Evolutionary conservation across 2,797 vertebrate species (phyloP).

Genomic region (Xiphophorus birchmanni): DNA sequence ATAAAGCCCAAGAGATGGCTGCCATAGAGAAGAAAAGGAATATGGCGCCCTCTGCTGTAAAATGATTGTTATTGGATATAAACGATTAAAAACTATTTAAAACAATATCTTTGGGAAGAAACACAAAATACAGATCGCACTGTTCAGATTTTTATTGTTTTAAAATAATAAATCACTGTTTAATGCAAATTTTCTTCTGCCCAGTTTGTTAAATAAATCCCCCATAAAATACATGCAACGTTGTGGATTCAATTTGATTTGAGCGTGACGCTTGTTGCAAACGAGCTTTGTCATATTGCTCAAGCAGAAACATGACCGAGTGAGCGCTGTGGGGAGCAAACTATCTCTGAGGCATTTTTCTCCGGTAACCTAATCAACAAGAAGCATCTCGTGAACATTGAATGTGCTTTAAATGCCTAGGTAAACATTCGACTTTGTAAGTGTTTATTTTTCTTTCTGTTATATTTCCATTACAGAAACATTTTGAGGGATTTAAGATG

Average conservation of each 20-base stretch:
- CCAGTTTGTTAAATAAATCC: not conserved
- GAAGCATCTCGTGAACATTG: too few species aligned
- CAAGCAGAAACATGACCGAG: too few species aligned
- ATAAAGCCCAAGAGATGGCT: not conserved
- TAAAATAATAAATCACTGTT: not conserved
- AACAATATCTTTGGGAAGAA: not conserved
- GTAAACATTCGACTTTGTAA: too few species aligned
- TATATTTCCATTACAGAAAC: too few species aligned
- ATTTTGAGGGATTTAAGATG: too few species aligned
- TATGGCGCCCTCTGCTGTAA: conserved; percentile 61
- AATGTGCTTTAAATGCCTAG: too few species aligned
- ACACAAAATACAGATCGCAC: not conserved
- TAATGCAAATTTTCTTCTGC: not conserved
- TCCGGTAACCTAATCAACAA: too few species aligned
- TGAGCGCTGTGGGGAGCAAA: too few species aligned
- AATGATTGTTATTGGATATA: conserved; percentile 1
- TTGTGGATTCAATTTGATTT: not conserved
- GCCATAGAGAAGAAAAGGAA: not conserved
- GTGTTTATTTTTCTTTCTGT: too few species aligned
- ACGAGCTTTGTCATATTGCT: too few species aligned
- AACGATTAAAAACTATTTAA: not conserved
- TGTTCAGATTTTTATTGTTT: not conserved
- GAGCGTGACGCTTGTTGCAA: too few species aligned
- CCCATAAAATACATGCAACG: not conserved
- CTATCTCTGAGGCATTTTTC: too few species aligned